Conservation (phyloP, 1,140 invertebrate species). For the Caenorhabditis latens region DNA sequence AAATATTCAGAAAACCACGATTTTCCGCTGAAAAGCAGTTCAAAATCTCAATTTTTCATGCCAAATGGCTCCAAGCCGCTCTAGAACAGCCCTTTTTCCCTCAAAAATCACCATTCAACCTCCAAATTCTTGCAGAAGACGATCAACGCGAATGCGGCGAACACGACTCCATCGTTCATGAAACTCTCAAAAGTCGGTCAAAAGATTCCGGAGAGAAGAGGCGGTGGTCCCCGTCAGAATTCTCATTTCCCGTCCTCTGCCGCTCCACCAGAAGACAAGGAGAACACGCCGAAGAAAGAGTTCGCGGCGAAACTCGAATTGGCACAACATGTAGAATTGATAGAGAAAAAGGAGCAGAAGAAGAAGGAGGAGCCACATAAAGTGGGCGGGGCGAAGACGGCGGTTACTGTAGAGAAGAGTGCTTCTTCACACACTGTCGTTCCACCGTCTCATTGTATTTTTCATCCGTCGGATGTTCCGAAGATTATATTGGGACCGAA, state of each 20-base stretch:
- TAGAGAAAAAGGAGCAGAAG: neutral
- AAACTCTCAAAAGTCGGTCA: slow-evolving; percentile 24
- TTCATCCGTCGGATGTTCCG: slow-evolving; percentile 30
- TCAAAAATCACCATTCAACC: too few species aligned
- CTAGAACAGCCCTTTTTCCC: too few species aligned
- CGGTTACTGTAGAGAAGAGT: too few species aligned
- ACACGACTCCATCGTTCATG: slow-evolving; percentile 16
- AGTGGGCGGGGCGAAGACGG: neutral
- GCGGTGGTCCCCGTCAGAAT: neutral
- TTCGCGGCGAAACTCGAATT: neutral
- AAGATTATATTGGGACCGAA: neutral
- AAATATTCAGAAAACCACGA: too few species aligned
- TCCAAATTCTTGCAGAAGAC: neutral
- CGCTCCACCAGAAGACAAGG: neutral
- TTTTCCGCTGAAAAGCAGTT: too few species aligned
- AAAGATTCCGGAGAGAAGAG: slow-evolving; percentile 13
- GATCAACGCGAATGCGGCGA: slow-evolving; percentile 41
- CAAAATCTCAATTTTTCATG: too few species aligned
- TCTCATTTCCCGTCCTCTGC: neutral
- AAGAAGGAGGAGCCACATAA: neutral
- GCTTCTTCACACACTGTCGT: neutral
- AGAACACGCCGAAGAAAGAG: slow-evolving; percentile 5
- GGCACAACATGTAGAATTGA: neutral
- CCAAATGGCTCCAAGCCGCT: too few species aligned
- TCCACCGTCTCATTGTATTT: neutral